phyloP scores from a whole-genome alignment of 2,888 invertebrate genomes.

The Cenopis cana region DNA sequence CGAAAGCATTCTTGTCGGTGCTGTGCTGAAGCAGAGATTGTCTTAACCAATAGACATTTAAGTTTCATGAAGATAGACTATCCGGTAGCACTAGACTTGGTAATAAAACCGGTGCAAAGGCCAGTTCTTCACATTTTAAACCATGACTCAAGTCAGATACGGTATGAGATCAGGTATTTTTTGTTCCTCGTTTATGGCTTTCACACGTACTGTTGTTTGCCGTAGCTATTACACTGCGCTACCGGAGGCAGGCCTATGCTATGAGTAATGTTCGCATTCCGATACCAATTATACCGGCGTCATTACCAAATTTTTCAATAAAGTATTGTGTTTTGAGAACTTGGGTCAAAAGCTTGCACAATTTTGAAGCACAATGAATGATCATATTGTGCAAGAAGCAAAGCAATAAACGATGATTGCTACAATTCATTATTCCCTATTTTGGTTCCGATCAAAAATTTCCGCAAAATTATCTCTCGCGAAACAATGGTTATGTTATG shows the following conservation, averaged over 20 bases:
- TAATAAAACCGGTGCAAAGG: not conserved
- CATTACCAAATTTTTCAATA: not conserved
- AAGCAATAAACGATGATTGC: too few relatives aligned
- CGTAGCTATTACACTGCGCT: constrained; percentile 17
- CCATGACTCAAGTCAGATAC: constrained; percentile 21
- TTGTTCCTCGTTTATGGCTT: constrained; percentile 20
- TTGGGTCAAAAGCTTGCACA: not conserved
- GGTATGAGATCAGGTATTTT: constrained; percentile 25
- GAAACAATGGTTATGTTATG: too few relatives aligned
- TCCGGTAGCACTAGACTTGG: not conserved
- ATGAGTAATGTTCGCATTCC: constrained; percentile 28
- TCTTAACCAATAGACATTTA: too few relatives aligned
- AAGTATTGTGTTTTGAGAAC: not conserved
- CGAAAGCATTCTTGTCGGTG: too few relatives aligned
- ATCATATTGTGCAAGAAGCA: too few relatives aligned
- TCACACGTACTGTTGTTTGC: constrained; percentile 31
- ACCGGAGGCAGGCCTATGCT: constrained; percentile 17
- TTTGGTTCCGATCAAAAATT: too few relatives aligned
- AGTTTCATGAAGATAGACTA: not conserved
- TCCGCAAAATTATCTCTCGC: too few relatives aligned
- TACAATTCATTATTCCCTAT: too few relatives aligned
- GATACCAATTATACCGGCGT: constrained; percentile 3
- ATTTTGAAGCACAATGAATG: too few relatives aligned
- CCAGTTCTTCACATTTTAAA: not conserved
- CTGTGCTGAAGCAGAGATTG: too few relatives aligned